Percentiles rank a stretch among this genome's conserved stretches.
Conservation (phyloP, 2,113 vertebrate genomes). For the Puntigrus tetrazona region DNA sequence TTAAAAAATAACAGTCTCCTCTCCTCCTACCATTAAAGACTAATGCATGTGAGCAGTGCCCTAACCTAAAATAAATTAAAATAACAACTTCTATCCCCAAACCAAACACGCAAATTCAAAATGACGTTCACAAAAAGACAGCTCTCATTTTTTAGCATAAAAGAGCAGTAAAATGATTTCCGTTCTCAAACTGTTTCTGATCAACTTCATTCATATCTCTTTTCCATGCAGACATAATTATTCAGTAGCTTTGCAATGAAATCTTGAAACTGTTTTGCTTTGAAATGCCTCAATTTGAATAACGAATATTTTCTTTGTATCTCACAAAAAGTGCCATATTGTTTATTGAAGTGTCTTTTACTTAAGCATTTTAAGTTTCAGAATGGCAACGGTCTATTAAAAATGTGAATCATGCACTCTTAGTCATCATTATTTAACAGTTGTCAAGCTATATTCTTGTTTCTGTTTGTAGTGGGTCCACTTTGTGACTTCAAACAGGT, state of each 20-base stretch:
- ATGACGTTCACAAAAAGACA: neutral
- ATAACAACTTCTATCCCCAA: constrained; percentile 18
- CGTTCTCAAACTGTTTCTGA: neutral
- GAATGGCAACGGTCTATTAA: neutral
- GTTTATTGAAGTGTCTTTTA: constrained; percentile 1
- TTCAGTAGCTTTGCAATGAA: neutral
- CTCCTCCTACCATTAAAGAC: constrained; percentile 50
- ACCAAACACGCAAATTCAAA: neutral
- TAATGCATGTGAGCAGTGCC: constrained; percentile 54
- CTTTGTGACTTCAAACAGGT: constrained; percentile 1
- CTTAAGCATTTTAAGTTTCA: neutral
- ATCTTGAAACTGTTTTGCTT: neutral
- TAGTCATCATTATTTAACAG: neutral
- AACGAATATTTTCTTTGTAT: neutral
- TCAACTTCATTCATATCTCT: neutral
- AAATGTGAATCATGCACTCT: neutral
- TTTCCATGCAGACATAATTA: neutral
- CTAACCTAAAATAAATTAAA: constrained; percentile 55
- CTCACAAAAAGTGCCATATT: neutral
- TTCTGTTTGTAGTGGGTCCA: constrained; percentile 16
- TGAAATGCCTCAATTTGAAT: neutral
- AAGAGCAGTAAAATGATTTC: neutral
- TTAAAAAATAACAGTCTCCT: constrained; percentile 60
- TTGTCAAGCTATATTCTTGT: neutral
- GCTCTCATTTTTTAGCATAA: neutral